Conservation (phyloP, 2,888 invertebrate genomes). For the Macaria notata region DNA sequence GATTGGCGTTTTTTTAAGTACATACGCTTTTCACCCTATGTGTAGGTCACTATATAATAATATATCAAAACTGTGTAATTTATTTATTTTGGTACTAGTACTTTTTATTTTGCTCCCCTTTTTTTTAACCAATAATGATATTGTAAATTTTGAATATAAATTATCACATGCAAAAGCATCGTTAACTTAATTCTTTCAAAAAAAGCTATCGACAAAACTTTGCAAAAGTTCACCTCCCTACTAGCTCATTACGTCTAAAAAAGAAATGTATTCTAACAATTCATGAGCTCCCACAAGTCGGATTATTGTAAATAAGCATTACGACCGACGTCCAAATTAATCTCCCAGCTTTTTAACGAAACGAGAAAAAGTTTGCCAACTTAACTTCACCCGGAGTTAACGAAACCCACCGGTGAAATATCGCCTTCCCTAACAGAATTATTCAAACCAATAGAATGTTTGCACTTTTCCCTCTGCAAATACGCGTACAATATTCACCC, state of each 20-base stretch:
- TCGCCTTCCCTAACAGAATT: constrained; percentile 65
- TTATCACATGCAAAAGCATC: too few species aligned
- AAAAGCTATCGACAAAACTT: constrained; percentile 8
- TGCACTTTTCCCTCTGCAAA: constrained; percentile 66
- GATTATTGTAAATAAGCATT: constrained; percentile 82
- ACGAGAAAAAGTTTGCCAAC: constrained; percentile 73
- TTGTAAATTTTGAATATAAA: too few species aligned
- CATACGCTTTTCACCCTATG: too few species aligned
- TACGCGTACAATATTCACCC: constrained; percentile 56
- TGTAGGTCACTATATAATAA: too few species aligned
- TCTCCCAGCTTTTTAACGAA: constrained; percentile 72
- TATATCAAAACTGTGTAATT: too few species aligned
- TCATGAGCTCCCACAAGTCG: constrained; percentile 70
- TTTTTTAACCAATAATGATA: too few species aligned
- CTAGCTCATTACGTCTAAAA: constrained; percentile 57
- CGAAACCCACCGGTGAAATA: constrained; percentile 66
- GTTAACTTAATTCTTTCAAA: too few species aligned
- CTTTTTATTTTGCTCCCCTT: too few species aligned
- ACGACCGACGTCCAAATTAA: constrained; percentile 72
- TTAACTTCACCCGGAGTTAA: constrained; percentile 60
- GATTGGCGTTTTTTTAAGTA: too few species aligned
- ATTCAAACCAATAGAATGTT: constrained; percentile 79
- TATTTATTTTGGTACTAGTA: too few species aligned
- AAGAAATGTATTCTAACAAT: constrained; percentile 73
- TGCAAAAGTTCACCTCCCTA: constrained; percentile 42